phyloP scores from a whole-genome alignment of 2,113 vertebrate species.

The Mixornis gularis region DNA sequence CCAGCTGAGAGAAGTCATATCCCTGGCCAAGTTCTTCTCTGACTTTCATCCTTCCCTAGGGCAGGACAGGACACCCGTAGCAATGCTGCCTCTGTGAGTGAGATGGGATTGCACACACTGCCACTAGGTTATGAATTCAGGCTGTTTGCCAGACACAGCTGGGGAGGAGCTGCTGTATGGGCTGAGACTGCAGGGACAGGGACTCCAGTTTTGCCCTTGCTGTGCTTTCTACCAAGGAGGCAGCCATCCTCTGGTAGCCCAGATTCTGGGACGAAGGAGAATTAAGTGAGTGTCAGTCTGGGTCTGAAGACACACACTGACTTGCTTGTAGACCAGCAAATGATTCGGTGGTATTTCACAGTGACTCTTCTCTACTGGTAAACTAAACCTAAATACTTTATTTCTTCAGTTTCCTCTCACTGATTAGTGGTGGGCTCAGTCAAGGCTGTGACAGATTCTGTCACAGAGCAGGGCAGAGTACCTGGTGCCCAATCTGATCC shows the following conservation, averaged over 20 bases:
- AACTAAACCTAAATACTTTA: not conserved
- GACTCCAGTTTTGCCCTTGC: rapidly evolving
- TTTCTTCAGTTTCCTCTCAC: not conserved
- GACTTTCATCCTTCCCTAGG: not conserved
- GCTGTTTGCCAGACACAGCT: not conserved
- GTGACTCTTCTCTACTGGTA: not conserved
- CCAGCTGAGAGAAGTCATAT: not conserved
- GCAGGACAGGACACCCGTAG: not conserved
- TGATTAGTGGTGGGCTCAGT: not conserved
- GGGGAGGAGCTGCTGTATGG: not conserved
- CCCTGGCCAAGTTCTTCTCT: not conserved
- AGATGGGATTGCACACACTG: not conserved
- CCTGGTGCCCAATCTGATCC: rapidly evolving
- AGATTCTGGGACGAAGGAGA: not conserved
- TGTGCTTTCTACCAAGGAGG: not conserved
- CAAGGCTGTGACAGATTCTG: not conserved
- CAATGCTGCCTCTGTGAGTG: not conserved
- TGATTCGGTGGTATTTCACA: not conserved
- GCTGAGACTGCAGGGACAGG: not conserved
- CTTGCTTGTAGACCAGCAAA: not conserved
- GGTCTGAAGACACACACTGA: not conserved
- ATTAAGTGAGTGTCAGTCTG: not conserved
- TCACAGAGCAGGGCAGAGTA: not conserved
- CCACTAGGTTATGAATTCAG: not conserved
- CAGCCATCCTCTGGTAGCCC: not conserved